Percentiles rank a stretch among this genome's conserved stretches.
Evolutionary conservation across 2,888 invertebrate species (phyloP).

Genomic region (Mesorhabditis belari): DNA sequence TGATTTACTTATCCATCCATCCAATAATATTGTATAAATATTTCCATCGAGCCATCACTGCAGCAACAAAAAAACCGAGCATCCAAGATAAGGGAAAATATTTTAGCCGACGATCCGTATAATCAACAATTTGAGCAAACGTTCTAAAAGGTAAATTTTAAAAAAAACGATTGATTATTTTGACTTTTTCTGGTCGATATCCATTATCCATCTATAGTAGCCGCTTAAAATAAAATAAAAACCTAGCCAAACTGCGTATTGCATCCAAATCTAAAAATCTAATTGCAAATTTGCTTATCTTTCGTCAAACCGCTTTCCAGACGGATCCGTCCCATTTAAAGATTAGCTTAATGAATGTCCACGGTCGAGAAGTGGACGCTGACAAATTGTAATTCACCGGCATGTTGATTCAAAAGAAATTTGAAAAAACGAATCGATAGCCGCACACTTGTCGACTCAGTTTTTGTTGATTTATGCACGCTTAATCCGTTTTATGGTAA

Average conservation of each 20-base stretch:
- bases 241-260: slow-evolving; percentile 36
- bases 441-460: neutral
- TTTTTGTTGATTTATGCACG: neutral
- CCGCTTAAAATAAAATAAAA: slow-evolving; percentile 27
- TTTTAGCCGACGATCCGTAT: slow-evolving; percentile 16
- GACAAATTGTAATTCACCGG: slow-evolving; percentile 38
- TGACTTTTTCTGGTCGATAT: slow-evolving; percentile 12
- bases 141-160: slow-evolving; percentile 5
- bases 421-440: too few species aligned
- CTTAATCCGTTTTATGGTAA: neutral
- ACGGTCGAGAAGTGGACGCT: slow-evolving; percentile 33
- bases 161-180: neutral
- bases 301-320: slow-evolving; percentile 43
- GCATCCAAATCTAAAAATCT: slow-evolving; percentile 19
- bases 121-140: slow-evolving; percentile 21
- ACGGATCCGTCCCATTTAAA: slow-evolving; percentile 41
- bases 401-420: slow-evolving; percentile 10
- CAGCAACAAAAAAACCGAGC: slow-evolving; percentile 43
- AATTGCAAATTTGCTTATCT: neutral
- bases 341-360: slow-evolving; percentile 31
- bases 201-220: slow-evolving; percentile 29
- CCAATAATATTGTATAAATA: slow-evolving; percentile 36
- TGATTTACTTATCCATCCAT: slow-evolving; percentile 34
- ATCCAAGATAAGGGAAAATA: slow-evolving; percentile 35
- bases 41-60: slow-evolving; percentile 31